A percentile compares a stretch with the other conserved stretches of the same genome.
phyloP scores from a whole-genome alignment of 2,888 invertebrate species.

The Ichneumon xanthorius region DNA sequence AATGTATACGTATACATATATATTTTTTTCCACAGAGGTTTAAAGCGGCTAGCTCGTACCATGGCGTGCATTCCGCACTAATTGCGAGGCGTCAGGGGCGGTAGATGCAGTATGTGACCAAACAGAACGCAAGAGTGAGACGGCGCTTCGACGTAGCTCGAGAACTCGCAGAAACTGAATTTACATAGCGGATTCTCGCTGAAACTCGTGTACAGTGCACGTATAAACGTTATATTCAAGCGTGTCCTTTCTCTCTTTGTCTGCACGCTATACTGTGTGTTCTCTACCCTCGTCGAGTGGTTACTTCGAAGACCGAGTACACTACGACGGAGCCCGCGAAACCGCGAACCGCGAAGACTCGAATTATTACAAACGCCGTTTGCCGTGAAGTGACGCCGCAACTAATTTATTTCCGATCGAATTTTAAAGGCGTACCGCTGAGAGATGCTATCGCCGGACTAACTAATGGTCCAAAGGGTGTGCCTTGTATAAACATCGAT shows the following conservation, averaged over 20 bases:
- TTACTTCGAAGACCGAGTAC: neutral
- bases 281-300: neutral
- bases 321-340: neutral
- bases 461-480: neutral
- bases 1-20: conserved; percentile 20
- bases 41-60: conserved; percentile 43
- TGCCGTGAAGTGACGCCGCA: neutral
- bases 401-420: neutral
- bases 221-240: conserved; percentile 21
- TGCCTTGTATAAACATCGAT: neutral
- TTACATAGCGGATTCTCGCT: conserved; percentile 66
- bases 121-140: conserved; percentile 6
- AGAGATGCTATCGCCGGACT: neutral
- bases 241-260: neutral
- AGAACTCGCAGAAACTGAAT: conserved; percentile 66
- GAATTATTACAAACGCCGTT: neutral
- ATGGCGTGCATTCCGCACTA: conserved; percentile 75
- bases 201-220: conserved; percentile 7
- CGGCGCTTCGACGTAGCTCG: conserved; percentile 29
- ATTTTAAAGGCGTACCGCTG: neutral
- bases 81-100: conserved; percentile 75
- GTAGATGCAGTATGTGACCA: conserved; percentile 24
- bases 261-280: neutral
- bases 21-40: conserved; percentile 41
- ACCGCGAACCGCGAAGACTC: neutral